Evolutionary conservation across 64 coral and sea anemone species (phyloP).

Genomic region (Hydrozoanthus tunicans): DNA sequence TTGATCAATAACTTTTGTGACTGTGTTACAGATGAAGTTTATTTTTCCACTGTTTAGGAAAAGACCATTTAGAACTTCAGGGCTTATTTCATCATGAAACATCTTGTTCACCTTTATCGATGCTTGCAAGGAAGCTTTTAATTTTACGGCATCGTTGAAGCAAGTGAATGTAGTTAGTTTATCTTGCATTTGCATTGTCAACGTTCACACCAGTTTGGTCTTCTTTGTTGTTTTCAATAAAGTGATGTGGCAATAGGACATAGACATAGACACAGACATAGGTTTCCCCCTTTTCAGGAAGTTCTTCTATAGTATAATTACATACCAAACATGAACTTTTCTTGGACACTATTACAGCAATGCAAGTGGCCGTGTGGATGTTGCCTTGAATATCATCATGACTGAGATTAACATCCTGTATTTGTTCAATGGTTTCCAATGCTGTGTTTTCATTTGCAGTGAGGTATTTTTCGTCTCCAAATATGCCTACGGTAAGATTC

Average conservation of each 20-base stretch:
- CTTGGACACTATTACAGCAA: background rate
- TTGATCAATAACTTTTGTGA: conserved; percentile 29
- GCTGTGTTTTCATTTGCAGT: background rate
- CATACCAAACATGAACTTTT: background rate
- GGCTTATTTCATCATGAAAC: background rate
- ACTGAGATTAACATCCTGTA: background rate
- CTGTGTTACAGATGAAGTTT: conserved; percentile 18
- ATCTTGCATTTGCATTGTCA: background rate
- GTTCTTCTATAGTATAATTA: too few relatives aligned
- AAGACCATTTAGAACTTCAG: conserved; percentile 28
- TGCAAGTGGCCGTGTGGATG: background rate
- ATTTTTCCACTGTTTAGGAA: conserved; percentile 32
- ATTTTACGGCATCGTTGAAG: background rate
- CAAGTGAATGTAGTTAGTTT: background rate
- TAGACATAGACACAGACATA: too few relatives aligned
- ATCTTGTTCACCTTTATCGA: background rate
- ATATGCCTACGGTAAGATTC: too few relatives aligned
- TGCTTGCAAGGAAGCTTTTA: background rate
- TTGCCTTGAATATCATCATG: background rate
- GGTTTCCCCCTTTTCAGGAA: too few relatives aligned
- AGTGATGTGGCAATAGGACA: background rate
- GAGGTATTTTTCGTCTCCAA: background rate
- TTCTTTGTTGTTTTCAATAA: background rate
- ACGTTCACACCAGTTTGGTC: background rate
- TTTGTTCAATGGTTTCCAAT: background rate